These are phyloP conservation scores for Zosterops japonicus DNA, from an alignment of 2,113 vertebrate genomes.

Conservation along the genomic window DNA sequence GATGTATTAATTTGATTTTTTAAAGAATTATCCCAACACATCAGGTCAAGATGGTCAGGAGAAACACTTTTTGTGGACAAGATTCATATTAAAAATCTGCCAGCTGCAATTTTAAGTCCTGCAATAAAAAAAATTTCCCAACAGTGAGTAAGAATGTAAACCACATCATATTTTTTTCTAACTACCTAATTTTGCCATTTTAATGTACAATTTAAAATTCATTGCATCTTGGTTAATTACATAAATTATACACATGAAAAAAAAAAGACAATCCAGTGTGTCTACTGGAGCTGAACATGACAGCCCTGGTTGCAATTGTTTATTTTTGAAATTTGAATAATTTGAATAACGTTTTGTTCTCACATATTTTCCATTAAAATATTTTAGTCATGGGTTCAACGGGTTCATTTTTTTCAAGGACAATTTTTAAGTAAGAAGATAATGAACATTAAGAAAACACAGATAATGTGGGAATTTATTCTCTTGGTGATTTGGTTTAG, in stretches of 20 bases:
- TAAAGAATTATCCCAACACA: not conserved
- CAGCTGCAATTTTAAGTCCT: not conserved
- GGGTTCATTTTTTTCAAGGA: not conserved
- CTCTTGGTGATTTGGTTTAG: not conserved
- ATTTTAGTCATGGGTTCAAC: not conserved
- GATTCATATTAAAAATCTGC: not conserved
- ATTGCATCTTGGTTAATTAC: conserved; percentile 16
- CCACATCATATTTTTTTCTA: not conserved
- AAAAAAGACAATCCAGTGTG: not conserved
- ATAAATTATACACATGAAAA: conserved; percentile 43
- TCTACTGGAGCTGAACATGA: conserved; percentile 7
- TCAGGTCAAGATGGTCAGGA: not conserved
- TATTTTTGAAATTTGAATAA: conserved; percentile 7
- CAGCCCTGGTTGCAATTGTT: not conserved
- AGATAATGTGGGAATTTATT: not conserved
- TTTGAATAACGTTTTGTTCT: not conserved
- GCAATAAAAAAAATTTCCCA: not conserved
- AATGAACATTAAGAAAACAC: not conserved
- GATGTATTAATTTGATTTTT: not conserved
- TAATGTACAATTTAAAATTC: conserved; percentile 29
- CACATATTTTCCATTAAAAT: not conserved
- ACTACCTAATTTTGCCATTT: conserved; percentile 16
- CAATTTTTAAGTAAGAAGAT: not conserved
- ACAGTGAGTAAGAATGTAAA: not conserved
- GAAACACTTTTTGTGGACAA: not conserved